Percentiles rank a stretch among this genome's conserved stretches.
These are phyloP conservation scores for Aeoliscus strigatus DNA, from an alignment of 2,797 vertebrate species.

Conservation along the genomic window DNA sequence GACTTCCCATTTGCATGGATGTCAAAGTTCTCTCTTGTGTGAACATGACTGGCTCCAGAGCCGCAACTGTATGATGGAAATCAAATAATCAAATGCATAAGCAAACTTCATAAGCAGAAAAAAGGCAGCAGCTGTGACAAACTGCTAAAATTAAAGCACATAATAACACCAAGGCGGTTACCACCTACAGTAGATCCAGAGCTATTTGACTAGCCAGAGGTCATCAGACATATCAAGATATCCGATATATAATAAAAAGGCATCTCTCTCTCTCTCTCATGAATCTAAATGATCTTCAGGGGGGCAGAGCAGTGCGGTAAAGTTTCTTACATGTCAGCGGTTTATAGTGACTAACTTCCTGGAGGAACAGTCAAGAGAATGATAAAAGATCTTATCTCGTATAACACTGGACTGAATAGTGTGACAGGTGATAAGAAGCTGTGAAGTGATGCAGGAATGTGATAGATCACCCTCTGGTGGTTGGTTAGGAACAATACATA, in stretches of 20 bases:
- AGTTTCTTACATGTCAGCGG: not conserved
- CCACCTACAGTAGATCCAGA: slow-evolving; percentile 6
- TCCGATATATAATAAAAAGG: slow-evolving; percentile 8
- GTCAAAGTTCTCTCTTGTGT: slow-evolving; percentile 20
- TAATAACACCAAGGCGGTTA: slow-evolving; percentile 12
- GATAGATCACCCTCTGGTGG: slow-evolving; percentile 51
- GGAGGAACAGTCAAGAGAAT: slow-evolving; percentile 26
- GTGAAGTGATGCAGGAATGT: slow-evolving; percentile 1
- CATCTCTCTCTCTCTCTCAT: slow-evolving; percentile 7
- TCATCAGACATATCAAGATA: too few species aligned
- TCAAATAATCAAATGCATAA: slow-evolving; percentile 1
- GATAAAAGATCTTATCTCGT: slow-evolving; percentile 1
- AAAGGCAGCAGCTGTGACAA: slow-evolving; percentile 19
- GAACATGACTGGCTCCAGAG: slow-evolving; percentile 4
- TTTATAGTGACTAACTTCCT: slow-evolving; percentile 23
- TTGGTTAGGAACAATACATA: slow-evolving; percentile 3
- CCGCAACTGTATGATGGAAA: slow-evolving; percentile 1
- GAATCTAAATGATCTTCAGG: too few species aligned
- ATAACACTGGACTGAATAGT: not conserved
- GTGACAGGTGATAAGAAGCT: slow-evolving; percentile 14
- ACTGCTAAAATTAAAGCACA: slow-evolving; percentile 37
- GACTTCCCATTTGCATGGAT: slow-evolving; percentile 29
- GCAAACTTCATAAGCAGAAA: slow-evolving; percentile 3
- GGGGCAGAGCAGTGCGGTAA: slow-evolving; percentile 2
- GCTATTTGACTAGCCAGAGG: slow-evolving; percentile 6